Evolutionary conservation across 1,140 invertebrate species (phyloP), one percentile per base, ranked within the genome.

Genomic region (Leptinotarsa texana): DNA sequence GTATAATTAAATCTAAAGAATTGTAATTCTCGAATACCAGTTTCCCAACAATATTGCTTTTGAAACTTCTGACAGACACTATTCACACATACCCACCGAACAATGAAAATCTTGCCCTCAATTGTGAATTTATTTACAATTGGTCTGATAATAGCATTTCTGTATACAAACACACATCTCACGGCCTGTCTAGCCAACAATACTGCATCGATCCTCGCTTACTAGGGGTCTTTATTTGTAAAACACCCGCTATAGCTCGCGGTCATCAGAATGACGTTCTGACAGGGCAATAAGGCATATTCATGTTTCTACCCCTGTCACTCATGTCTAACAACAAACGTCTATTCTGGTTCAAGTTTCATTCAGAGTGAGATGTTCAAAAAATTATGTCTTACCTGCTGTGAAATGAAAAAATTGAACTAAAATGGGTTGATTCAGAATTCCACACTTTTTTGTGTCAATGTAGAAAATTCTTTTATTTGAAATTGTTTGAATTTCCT

Each of bases 161-260:
- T 78, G 77, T 78, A 74, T 78, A 78, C 74, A 78, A 78, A 78
- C 77, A 78, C 33, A 48, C 74, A 75, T 76, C 74, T 67, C 72
- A 69, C 72, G 67, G 42, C n/a, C 67, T 69, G 67, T 69, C 67
- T 48, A 69, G 42, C 24, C 33, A 69, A 69, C 67, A 69, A 69
- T 69, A 21, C 18, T 33, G 21, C 33, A 15, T 69, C 13, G 27
- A 48, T 65, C 63, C 63, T 33, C 13, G 63, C 63, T 21, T 65
- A 69, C 67, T 69, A 42, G 24, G 42, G 67, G 67, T 33, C 42
- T 69, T 69, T 49, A 69, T 69, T 69, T 33, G 42, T 18, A n/a
- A 48, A 42, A 42, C 67, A 48, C 67, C 67, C 42, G 42, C 67
- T 69, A 69, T 69, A 65, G 21, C 63, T 27, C 24, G 63, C 63